phyloP scores from a whole-genome alignment of 2,113 vertebrate genomes.

The Forbesichthys agassizii region DNA sequence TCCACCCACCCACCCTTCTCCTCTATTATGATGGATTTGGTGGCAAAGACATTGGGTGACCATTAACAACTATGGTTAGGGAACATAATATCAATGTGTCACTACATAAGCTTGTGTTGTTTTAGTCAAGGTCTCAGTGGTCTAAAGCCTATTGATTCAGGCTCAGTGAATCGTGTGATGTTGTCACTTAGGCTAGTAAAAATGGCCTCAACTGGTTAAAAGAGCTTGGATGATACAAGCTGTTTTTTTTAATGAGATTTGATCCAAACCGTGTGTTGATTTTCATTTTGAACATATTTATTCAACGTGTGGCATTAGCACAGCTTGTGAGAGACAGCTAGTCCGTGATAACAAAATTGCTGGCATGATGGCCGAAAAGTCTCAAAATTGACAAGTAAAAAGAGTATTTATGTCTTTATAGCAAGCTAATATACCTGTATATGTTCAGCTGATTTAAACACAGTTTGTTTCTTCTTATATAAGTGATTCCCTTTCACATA shows the following conservation, averaged over 20 bases:
- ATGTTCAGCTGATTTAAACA: background rate
- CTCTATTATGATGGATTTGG: background rate
- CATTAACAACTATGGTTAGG: background rate
- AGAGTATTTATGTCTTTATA: background rate
- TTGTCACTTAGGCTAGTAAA: conserved; percentile 14
- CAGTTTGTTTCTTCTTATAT: conserved; percentile 3
- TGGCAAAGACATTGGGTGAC: background rate
- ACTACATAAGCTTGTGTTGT: background rate
- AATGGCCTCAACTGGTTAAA: conserved; percentile 26
- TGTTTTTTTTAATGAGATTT: background rate
- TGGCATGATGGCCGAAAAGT: background rate
- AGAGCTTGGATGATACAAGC: no score
- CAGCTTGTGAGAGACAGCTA: conserved; percentile 1
- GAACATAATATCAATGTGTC: background rate
- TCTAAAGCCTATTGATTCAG: conserved; percentile 43
- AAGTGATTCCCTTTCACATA: background rate
- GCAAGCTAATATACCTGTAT: conserved; percentile 7
- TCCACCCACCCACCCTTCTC: no score
- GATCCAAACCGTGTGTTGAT: background rate
- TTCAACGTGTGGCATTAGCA: background rate
- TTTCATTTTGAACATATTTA: background rate
- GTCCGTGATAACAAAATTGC: background rate
- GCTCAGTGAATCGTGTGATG: conserved; percentile 17
- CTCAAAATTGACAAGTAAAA: background rate
- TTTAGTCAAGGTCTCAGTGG: conserved; percentile 32